Base-by-base conservation (phyloP, 2,888 invertebrate species). In the Trisateles emortualis region DNA sequence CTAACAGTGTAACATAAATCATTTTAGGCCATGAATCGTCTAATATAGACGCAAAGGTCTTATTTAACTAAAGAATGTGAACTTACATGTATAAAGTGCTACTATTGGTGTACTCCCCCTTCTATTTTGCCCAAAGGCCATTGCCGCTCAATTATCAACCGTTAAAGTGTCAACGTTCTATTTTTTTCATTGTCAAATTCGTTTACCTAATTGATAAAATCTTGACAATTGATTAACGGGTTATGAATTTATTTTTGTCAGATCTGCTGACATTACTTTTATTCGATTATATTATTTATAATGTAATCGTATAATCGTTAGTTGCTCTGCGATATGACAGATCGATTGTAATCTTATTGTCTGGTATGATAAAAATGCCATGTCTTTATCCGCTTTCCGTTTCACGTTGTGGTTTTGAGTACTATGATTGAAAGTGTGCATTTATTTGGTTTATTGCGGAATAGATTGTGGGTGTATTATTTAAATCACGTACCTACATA, bases 201-300 rank as follows among this genome's bases (percentile, higher is more conserved):
- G 62, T 74, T 71, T 73, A 71, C 71, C 44, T 53, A 56, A 55
- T 68, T 72, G 72, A 72, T 72, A 68, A 64, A 54, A 72, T 72
- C 72, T 72, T 74, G 72, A 72, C 72, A 72, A 72, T 74, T 74
- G 72, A 72, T 72, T 63, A 64, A 74, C 62, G 64, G 47, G 41
- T 58, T 56, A 56, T 55, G 48, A 55, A 57, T 60, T 53, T 11
- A 66, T 61, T 59, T 72, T 71, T 67, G 72, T 69, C 63, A 64
- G 69, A 54, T n/a, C 44, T 52, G 74, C 73, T 75, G 78, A 76
- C 78, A 74, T 26, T 26, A 26, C 26, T 8, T 6, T 26, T 26
- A 26, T 26, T 6, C 26, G 8, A 8, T 8, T 8, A 26, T 26
- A 26, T 26, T 26, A 26, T 26, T 26, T 26, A 26, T 8, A 8